These are phyloP conservation scores for Eleutherodactylus coqui DNA, from an alignment of 2,797 vertebrate species.

Conservation along the genomic window DNA sequence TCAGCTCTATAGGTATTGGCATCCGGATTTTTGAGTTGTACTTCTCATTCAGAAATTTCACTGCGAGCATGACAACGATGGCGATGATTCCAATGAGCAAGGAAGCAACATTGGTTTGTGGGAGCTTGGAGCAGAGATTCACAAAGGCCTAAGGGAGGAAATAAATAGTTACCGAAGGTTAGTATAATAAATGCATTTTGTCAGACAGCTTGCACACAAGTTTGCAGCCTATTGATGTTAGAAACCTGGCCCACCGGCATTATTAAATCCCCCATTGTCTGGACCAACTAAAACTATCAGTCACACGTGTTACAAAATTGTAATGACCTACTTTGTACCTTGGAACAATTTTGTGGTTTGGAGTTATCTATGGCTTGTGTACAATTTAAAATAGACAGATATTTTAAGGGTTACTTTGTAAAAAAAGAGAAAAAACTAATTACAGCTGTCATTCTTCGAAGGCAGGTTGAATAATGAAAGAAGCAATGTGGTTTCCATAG, in stretches of 20 bases:
- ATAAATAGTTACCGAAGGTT: neutral
- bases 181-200: neutral
- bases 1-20: slow-evolving; percentile 88
- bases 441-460: neutral
- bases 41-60: slow-evolving; percentile 85
- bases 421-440: neutral
- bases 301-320: no score
- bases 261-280: no score
- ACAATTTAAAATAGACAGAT: no score
- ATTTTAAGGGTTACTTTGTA: neutral
- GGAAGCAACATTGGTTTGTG: slow-evolving; percentile 76
- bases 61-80: slow-evolving; percentile 77
- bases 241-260: no score
- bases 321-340: no score
- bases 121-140: slow-evolving; percentile 81
- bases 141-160: slow-evolving; percentile 77
- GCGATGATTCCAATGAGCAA: slow-evolving; percentile 82
- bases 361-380: no score
- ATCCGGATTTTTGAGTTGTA: slow-evolving; percentile 79
- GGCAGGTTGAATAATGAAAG: neutral
- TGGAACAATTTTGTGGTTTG: no score
- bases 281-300: no score
- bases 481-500: neutral
- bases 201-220: no score
- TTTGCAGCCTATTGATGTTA: no score